phyloP scores from a whole-genome alignment of 1,140 invertebrate genomes.

The Adoxophyes honmai region DNA sequence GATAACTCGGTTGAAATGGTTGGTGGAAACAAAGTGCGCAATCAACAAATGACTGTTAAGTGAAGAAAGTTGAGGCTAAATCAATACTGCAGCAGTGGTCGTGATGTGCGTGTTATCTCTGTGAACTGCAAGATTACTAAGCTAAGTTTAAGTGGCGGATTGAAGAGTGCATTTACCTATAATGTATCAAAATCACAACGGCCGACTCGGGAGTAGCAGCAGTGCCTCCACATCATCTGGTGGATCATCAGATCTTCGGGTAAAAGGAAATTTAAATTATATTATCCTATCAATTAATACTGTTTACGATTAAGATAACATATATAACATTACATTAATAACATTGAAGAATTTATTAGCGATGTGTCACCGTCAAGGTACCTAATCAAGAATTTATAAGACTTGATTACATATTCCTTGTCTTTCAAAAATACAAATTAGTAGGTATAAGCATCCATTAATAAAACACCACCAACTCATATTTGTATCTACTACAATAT shows the following conservation, averaged over 20 bases:
- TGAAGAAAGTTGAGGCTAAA: conserved; percentile 25
- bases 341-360: too few species aligned
- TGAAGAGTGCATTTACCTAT: background rate
- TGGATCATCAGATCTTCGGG: conserved; percentile 55
- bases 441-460: too few species aligned
- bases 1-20: conserved; percentile 20
- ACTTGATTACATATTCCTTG: too few species aligned
- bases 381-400: too few species aligned
- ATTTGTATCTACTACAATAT: too few species aligned
- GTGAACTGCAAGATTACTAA: background rate
- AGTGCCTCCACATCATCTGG: conserved; percentile 61
- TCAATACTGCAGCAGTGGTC: conserved; percentile 5
- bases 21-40: conserved; percentile 31
- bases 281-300: too few species aligned
- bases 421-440: too few species aligned
- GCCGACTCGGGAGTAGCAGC: conserved; percentile 44
- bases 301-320: too few species aligned
- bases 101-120: conserved; percentile 10
- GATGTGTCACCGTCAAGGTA: too few species aligned
- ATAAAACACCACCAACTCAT: too few species aligned
- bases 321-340: too few species aligned
- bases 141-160: background rate
- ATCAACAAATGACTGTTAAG: conserved; percentile 30
- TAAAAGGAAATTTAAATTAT: conserved; percentile 28
- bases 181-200: conserved; percentile 56